Evolutionary conservation across 2,888 invertebrate species (phyloP), one percentile per base, ranked within the genome.

Genomic region (Octonoba sinensis): DNA sequence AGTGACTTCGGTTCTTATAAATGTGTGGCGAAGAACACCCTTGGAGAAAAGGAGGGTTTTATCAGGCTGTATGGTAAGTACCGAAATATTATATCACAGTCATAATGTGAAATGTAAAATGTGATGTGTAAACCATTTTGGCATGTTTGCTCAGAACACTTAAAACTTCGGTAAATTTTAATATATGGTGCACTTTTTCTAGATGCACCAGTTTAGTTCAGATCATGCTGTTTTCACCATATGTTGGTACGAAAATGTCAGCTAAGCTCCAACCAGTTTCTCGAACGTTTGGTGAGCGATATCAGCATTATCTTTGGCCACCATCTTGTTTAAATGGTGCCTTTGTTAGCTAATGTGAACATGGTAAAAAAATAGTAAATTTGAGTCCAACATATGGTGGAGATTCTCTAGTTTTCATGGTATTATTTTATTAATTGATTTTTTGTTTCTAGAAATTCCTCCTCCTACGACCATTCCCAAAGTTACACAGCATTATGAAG

Each of bases 41-140:
- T 84, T 24, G 84, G 84, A 1, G 84, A 84, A 49, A 84, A 84
- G 59, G 84, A 84, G 73, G 84, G 84, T 13, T 84, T 83, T 16
- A 84, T 84, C 13, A 71, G 84, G 64, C 56, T 84, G 0, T 84
- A 84, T 20, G 82, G 84, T 84, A 57, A 74, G 74, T 57, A 16
- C 18, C 2, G 20, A 22, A 18, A 0, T 15, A 3, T 47, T 57
- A 70, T 0, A 12, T 44, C 13, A 3, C 4, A 59, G 1, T 6
- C 20, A 22, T 12, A 6, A 22, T 3, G 18, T 4, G 22, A 12
- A 59, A 59, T 59, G 1, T 3, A 22, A 20, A 59, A 20, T 24
- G 24, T 11, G 8, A 57, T 15, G n/a, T n/a, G 57, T 11, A 62
- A 12, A 20, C 36, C 12, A 62, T 62, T 27, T 22, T 62, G 6